Evolutionary conservation across 2,888 invertebrate genomes (phyloP), one percentile per base, ranked within the genome.

Genomic region (Drosophila kuntzei): DNA sequence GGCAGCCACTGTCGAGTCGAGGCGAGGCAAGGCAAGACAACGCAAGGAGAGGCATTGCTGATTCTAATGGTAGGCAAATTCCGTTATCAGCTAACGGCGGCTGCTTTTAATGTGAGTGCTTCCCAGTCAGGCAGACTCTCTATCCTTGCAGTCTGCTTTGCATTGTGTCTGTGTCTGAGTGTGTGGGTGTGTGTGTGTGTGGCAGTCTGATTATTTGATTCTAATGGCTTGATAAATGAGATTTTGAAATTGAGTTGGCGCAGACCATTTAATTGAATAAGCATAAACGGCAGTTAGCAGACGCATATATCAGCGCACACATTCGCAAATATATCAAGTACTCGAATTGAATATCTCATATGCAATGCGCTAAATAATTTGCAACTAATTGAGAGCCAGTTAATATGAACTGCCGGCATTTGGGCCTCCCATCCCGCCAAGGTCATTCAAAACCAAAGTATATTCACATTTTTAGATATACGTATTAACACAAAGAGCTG

Each of bases 151-250:
- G 27, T 41, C 53, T 64, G 54, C 39, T 49, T 41, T 36, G 66
- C 72, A 37, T 53, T 51, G 39, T 63, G 36, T 43, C 14, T 39
- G 29, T 39, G 34, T 27, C 37, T 44, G 34, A 39, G 22, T 41
- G 39, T 32, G 27, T 37, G 37, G 22, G 11, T 37, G 18, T 47
- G 54, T 51, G n/a, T 59, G 60, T 55, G 53, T 11, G 25, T 37
- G 47, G 32, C 59, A 61, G 66, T 60, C 66, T 75, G 80, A 85
- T 87, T 89, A 91, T 90, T 88, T 87, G 89, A 87, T 89, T 89
- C 90, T 90, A 90, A 90, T 91, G 90, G 89, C 83, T 91, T 90
- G 91, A 90, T 90, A 90, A 91, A 90, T 91, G 90, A 65, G 90
- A 91, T 90, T 90, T 80, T 76, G 70, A 77, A 86, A 85, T 87